A percentile compares a stretch with the other conserved stretches of the same genome.
Evolutionary conservation across 2,113 vertebrate species (phyloP).

Genomic region (Sorex araneus): DNA sequence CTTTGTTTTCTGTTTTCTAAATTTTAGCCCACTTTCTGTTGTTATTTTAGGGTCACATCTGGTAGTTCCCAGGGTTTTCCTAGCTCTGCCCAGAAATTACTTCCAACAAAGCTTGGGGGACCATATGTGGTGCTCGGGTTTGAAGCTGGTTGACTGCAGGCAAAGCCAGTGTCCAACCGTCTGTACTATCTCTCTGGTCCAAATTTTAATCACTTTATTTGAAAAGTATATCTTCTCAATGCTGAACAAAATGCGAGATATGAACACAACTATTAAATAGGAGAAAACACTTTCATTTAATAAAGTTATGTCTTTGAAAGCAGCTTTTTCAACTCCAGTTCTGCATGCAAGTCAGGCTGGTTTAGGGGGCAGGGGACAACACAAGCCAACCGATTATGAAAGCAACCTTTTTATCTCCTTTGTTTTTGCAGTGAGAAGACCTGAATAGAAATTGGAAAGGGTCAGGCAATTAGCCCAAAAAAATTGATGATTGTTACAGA

Average conservation of each 20-base stretch:
- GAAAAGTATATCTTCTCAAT: conserved; percentile 5
- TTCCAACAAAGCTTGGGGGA: too few relatives aligned
- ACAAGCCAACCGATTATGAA: too few relatives aligned
- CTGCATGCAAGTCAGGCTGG: too few relatives aligned
- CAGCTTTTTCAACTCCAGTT: not conserved
- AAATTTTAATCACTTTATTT: not conserved
- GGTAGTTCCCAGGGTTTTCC: too few relatives aligned
- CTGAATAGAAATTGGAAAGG: not conserved
- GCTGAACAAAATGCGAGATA: not conserved
- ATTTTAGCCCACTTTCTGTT: not conserved
- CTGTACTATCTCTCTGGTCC: too few relatives aligned
- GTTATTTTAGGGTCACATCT: too few relatives aligned
- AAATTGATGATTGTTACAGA: not conserved
- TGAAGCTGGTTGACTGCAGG: too few relatives aligned
- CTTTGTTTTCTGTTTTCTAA: conserved; percentile 35
- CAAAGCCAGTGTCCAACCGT: too few relatives aligned
- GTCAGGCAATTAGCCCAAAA: not conserved
- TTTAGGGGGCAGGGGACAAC: too few relatives aligned
- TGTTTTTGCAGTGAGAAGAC: conserved; percentile 12
- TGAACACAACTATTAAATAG: conserved; percentile 20
- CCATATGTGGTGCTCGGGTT: too few relatives aligned
- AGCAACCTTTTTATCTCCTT: not conserved
- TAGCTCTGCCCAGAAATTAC: too few relatives aligned
- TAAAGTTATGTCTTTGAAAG: conserved; percentile 43
- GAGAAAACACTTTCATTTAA: not conserved